Percentiles rank a stretch among this genome's conserved stretches.
phyloP scores from a whole-genome alignment of 2,113 vertebrate genomes.

The Peucedramus taeniatus region DNA sequence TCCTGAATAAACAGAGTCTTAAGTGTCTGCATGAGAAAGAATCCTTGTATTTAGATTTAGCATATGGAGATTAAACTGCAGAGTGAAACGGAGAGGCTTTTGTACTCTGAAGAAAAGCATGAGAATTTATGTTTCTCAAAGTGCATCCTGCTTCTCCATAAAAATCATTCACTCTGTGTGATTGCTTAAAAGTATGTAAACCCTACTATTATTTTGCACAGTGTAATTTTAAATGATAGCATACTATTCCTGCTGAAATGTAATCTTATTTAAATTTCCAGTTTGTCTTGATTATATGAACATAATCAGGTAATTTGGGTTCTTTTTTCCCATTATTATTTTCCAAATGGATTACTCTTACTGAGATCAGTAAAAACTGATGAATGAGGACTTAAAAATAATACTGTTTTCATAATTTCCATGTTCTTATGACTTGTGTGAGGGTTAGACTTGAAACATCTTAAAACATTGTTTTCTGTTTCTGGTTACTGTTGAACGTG shows the following conservation, averaged over 20 bases:
- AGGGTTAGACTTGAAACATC: background rate
- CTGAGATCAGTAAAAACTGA: background rate
- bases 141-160: background rate
- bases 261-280: background rate
- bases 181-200: background rate
- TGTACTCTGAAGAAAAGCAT: background rate
- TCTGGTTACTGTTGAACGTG: background rate
- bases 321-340: background rate
- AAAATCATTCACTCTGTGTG: background rate
- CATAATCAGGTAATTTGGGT: background rate
- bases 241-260: background rate
- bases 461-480: background rate
- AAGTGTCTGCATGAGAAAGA: background rate
- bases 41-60: background rate
- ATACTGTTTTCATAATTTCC: background rate
- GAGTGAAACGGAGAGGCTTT: background rate
- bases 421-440: background rate
- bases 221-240: background rate
- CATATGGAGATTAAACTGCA: background rate
- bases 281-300: background rate
- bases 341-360: background rate
- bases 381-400: background rate
- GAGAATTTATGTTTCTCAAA: background rate
- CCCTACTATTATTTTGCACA: background rate
- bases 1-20: background rate